Percentiles rank a stretch among this genome's conserved stretches.
phyloP scores from a whole-genome alignment of 2,113 vertebrate genomes.

The Megalops atlanticus region DNA sequence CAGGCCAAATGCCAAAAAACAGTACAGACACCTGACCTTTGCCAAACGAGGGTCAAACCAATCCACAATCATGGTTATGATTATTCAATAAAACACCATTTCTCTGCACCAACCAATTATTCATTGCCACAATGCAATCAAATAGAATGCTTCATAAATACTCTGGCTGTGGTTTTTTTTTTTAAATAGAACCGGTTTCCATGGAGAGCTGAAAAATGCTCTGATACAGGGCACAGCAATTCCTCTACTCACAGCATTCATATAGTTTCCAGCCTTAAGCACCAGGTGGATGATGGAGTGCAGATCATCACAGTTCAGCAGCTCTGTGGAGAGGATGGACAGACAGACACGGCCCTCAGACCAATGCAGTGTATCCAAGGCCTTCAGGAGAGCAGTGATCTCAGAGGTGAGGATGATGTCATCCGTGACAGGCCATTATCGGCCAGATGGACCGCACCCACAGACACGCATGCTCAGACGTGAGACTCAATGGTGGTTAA shows the following conservation, averaged over 20 bases:
- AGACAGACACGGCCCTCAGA: not conserved
- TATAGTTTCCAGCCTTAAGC: slow-evolving; percentile 80
- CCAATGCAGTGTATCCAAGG: not conserved
- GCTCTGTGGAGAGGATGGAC: slow-evolving; percentile 56
- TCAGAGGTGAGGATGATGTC: too few species aligned
- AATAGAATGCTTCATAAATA: too few species aligned
- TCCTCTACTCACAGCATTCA: slow-evolving; percentile 74
- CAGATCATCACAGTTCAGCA: slow-evolving; percentile 76
- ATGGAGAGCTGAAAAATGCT: not conserved
- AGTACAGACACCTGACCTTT: not conserved
- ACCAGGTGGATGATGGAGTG: slow-evolving; percentile 77
- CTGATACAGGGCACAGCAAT: not conserved
- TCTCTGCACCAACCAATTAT: too few species aligned
- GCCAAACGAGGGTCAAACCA: not conserved
- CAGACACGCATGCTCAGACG: too few species aligned
- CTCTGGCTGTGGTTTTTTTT: too few species aligned
- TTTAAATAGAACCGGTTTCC: not conserved
- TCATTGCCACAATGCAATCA: too few species aligned
- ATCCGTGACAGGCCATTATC: too few species aligned
- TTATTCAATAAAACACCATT: too few species aligned
- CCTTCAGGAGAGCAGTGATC: too few species aligned
- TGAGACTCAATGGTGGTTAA: not conserved
- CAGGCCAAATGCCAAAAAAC: not conserved
- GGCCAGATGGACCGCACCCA: too few species aligned
- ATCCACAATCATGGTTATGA: not conserved